Evolutionary conservation across 2,888 invertebrate genomes (phyloP).

Genomic region (Hofmannophila pseudospretella): DNA sequence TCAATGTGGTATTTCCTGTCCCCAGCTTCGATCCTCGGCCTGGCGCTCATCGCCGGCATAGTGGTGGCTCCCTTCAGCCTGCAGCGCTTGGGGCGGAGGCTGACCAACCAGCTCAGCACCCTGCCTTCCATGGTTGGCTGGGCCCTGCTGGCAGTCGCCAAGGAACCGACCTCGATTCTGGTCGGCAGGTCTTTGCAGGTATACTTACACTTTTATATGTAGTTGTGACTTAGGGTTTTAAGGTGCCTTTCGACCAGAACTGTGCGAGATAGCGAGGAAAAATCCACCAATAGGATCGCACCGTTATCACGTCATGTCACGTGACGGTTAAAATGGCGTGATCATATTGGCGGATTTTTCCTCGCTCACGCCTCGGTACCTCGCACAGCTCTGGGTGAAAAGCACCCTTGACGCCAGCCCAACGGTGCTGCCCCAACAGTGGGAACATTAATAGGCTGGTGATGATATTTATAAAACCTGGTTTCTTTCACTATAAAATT

Average conservation of each 20-base stretch:
- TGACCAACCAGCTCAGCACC: constrained; percentile 73
- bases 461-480: too few relatives aligned
- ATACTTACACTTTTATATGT: neutral
- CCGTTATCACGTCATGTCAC: neutral
- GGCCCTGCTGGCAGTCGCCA: constrained; percentile 70
- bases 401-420: too few relatives aligned
- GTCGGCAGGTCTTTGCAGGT: constrained; percentile 58
- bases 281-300: too few relatives aligned
- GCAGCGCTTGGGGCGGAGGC: constrained; percentile 75
- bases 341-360: too few relatives aligned
- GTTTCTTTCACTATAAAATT: too few relatives aligned
- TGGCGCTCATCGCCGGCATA: constrained; percentile 78
- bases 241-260: neutral
- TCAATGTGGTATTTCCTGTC: too few relatives aligned
- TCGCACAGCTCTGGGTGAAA: too few relatives aligned
- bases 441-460: too few relatives aligned
- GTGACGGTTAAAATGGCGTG: neutral
- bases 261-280: too few relatives aligned
- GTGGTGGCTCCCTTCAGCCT: constrained; percentile 71
- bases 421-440: too few relatives aligned
- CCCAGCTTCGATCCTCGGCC: constrained; percentile 77
- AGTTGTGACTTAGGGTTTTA: neutral
- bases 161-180: constrained; percentile 46
- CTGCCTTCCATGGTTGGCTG: constrained; percentile 75
- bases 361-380: too few relatives aligned